Percentiles rank a stretch among this genome's conserved stretches.
phyloP scores from a whole-genome alignment of 2,797 vertebrate genomes.

The Halcyon chelicuti region DNA sequence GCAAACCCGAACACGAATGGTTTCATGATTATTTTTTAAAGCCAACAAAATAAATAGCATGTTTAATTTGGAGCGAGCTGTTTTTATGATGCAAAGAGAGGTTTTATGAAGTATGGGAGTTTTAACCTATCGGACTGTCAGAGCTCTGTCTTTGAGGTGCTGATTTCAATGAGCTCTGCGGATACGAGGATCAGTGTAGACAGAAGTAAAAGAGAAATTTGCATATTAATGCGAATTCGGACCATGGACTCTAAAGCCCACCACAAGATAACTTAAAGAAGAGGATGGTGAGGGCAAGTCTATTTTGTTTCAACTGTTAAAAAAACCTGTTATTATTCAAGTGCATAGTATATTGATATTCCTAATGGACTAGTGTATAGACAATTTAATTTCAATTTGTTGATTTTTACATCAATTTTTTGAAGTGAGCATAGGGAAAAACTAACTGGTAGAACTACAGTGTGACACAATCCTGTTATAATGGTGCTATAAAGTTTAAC shows the following conservation, averaged over 20 bases:
- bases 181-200: neutral
- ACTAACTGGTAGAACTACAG: neutral
- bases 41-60: neutral
- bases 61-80: neutral
- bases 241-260: neutral
- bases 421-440: neutral
- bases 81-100: neutral
- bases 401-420: neutral
- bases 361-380: neutral
- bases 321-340: neutral
- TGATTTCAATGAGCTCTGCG: neutral
- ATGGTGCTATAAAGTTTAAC: neutral
- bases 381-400: neutral
- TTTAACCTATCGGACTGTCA: neutral
- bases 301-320: neutral
- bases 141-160: neutral
- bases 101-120: neutral
- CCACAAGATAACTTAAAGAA: neutral
- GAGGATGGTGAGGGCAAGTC: neutral
- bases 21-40: neutral
- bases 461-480: neutral
- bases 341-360: neutral
- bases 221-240: neutral
- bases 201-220: neutral
- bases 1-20: neutral